phyloP scores from a whole-genome alignment of 1,140 invertebrate genomes.

The roundworm (Caenorhabditis elegans) region WBcel235 BX284604.4:8024001-8024500 shows the following conservation, averaged over 20 bases:
- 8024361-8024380: neutral
- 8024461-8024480: constrained; percentile 66
- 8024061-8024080: neutral
- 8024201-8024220: constrained; percentile 48
- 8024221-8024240: constrained; percentile 47
- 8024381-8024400: constrained; percentile 38
- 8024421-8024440: constrained; percentile 64
- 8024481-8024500: constrained; percentile 63
- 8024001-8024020: neutral
- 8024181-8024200: constrained; percentile 60
- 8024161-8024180: constrained; percentile 42
- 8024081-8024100: constrained; percentile 13
- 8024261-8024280: constrained; percentile 60
- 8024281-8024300: constrained; percentile 55
- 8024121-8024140: no score
- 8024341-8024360: constrained; percentile 56
- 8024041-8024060: no score
- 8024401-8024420: constrained; percentile 45
- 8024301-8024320: constrained; percentile 66
- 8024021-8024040: no score
- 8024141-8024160: no score
- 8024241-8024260: constrained; percentile 59
- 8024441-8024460: constrained; percentile 59
- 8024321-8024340: constrained; percentile 63
- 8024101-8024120: no score